A percentile compares a stretch with the other conserved stretches of the same genome.
phyloP scores from a whole-genome alignment of 2,888 invertebrate genomes.

The Yponomeuta evonymella region DNA sequence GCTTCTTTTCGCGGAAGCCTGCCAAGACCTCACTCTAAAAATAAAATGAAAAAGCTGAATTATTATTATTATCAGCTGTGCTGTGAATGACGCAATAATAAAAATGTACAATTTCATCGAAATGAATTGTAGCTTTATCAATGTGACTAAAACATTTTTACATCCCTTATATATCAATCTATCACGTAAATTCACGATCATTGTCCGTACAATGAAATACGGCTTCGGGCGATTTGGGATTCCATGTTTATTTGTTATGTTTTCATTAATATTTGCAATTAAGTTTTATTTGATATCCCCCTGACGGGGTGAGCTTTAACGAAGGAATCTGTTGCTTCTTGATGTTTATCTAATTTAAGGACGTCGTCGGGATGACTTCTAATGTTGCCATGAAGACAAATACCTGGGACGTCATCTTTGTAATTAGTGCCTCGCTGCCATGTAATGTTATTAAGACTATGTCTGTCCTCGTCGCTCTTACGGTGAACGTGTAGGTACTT shows the following conservation, averaged over 20 bases:
- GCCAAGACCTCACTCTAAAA: conserved; percentile 22
- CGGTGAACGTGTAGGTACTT: background rate
- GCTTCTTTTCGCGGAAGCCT: conserved; percentile 21
- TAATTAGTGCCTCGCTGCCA: background rate
- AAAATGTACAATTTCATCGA: background rate
- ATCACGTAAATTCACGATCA: background rate
- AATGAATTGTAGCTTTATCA: no score
- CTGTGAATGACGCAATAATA: background rate
- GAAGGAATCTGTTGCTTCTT: background rate
- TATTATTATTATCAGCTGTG: conserved; percentile 16
- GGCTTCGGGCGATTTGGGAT: background rate
- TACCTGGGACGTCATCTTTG: background rate
- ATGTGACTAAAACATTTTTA: background rate
- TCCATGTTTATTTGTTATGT: conserved; percentile 9
- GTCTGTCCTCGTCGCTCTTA: background rate
- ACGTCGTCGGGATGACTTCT: background rate
- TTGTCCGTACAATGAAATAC: conserved; percentile 1
- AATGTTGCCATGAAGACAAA: background rate
- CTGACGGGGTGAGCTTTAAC: conserved; percentile 13
- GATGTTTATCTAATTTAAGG: background rate
- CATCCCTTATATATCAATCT: background rate
- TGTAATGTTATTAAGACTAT: background rate
- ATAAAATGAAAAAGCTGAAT: conserved; percentile 16
- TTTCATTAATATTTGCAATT: conserved; percentile 27
- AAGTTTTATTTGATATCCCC: conserved; percentile 31